Base-by-base conservation (phyloP, 1,140 invertebrate species). In the Cotesia vestalis region DNA sequence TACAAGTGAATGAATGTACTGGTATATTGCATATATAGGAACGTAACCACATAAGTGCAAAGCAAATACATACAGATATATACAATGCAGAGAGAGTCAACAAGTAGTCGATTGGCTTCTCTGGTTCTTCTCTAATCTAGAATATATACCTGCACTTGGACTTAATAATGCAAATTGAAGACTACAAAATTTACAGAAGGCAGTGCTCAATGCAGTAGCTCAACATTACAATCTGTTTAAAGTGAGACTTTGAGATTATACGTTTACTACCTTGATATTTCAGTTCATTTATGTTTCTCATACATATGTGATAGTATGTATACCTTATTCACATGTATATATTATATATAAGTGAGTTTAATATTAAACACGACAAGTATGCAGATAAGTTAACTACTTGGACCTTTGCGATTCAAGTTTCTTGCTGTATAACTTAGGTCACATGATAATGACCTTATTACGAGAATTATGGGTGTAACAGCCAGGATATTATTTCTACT, bases 121-220 rank as follows among this genome's bases (percentile, higher is more conserved):
- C 40, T 46, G 40, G 11, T 46, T 46, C 40, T 46, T 8, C 11
- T 9, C 40, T 46, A 46, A 46, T 46, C 8, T 46, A 11, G 11
- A 46, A 46, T 46, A 46, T 46, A 46, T 46, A 8, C 40, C 0
- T 46, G 40, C 6, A 46, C 8, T 46, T 46, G 40, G 77, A 79
- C 79, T 81, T 82, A 76, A 82, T 79, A 82, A 82, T 83, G 81
- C 80, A 83, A 83, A 83, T 83, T 81, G 78, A 79, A 81, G 78
- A 76, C 77, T 77, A 77, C 78, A 79, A 81, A 78, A 79, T 77
- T 6, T 6, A 46, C 6, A 9, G 11, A 46, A 46, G 40, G 40
- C 40, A 46, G 0, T 46, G 8, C 72, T 69, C 73, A 76, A 52
- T 75, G 14, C 66, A 68, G 61, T 74, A 66, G 68, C 73, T 74